Conservation (phyloP, 2,888 invertebrate species). For the Dimorphilus gyrociliatus region DNA sequence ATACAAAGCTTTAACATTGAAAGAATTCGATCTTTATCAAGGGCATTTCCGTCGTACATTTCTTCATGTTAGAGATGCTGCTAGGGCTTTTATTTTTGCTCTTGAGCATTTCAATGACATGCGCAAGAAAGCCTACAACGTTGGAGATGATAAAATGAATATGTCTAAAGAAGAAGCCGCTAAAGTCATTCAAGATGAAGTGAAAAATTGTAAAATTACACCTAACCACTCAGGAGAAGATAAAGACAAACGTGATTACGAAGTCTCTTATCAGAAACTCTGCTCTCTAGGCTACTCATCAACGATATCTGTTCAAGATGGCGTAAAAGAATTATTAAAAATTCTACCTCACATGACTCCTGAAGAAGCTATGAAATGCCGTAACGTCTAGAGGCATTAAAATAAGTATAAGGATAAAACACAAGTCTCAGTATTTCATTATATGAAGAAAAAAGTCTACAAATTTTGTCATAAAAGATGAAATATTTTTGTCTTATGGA, state of each 20-base stretch:
- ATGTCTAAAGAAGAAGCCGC: constrained; percentile 32
- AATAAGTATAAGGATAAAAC: too few species aligned
- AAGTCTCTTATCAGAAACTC: constrained; percentile 32
- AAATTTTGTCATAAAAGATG: too few species aligned
- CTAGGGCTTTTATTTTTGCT: constrained; percentile 31
- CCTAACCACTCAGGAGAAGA: constrained; percentile 25
- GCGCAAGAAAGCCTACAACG: constrained; percentile 30
- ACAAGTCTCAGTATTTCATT: too few species aligned
- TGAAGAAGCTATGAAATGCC: too few species aligned
- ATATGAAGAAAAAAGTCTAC: too few species aligned
- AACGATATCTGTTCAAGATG: constrained; percentile 25
- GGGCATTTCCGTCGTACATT: constrained; percentile 32
- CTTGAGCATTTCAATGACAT: constrained; percentile 24
- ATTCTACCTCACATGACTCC: too few species aligned
- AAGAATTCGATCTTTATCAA: constrained; percentile 30
- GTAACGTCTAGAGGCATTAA: too few species aligned
- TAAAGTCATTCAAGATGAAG: constrained; percentile 18
- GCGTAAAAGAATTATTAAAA: constrained; percentile 25
- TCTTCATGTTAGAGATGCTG: constrained; percentile 33
- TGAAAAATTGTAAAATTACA: constrained; percentile 22
- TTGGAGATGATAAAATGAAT: constrained; percentile 35
- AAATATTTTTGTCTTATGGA: too few species aligned
- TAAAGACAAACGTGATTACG: constrained; percentile 35
- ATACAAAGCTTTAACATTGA: constrained; percentile 21
- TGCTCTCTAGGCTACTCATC: constrained; percentile 25